Evolutionary conservation across 2,888 invertebrate genomes (phyloP).

Genomic region (Troglohyphantes excavatus): DNA sequence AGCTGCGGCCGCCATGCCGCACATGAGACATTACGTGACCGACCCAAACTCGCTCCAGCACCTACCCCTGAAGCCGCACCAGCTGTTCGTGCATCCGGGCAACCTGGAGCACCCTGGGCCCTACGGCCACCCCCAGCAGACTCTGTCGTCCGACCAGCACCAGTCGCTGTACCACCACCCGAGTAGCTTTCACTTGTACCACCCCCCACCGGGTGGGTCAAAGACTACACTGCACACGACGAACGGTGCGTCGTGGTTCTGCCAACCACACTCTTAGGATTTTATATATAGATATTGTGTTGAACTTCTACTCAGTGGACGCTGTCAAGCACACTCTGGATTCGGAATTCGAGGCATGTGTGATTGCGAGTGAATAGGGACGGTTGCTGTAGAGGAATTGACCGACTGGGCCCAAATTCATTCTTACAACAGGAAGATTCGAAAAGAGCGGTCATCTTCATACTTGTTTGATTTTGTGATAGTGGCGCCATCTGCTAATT

Average conservation of each 20-base stretch:
- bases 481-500: too few species aligned
- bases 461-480: too few species aligned
- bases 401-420: not conserved
- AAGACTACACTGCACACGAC: constrained; percentile 71
- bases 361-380: not conserved
- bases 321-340: not conserved
- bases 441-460: too few species aligned
- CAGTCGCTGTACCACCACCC: constrained; percentile 83
- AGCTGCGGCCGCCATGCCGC: constrained; percentile 75
- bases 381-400: not conserved
- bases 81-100: constrained; percentile 87
- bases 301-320: not conserved
- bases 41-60: constrained; percentile 86
- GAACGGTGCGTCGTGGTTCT: constrained; percentile 72
- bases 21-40: constrained; percentile 75
- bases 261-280: constrained; percentile 70
- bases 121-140: constrained; percentile 86
- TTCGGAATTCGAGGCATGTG: constrained; percentile 9
- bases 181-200: constrained; percentile 94
- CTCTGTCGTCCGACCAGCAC: constrained; percentile 88
- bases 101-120: constrained; percentile 87
- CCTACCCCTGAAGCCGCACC: constrained; percentile 93
- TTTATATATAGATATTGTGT: constrained; percentile 25
- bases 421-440: too few species aligned
- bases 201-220: constrained; percentile 84